These are phyloP conservation scores for Acanthaster planci DNA, from an alignment of 35 echinoderm and acorn worm species.

Conservation along the genomic window DNA sequence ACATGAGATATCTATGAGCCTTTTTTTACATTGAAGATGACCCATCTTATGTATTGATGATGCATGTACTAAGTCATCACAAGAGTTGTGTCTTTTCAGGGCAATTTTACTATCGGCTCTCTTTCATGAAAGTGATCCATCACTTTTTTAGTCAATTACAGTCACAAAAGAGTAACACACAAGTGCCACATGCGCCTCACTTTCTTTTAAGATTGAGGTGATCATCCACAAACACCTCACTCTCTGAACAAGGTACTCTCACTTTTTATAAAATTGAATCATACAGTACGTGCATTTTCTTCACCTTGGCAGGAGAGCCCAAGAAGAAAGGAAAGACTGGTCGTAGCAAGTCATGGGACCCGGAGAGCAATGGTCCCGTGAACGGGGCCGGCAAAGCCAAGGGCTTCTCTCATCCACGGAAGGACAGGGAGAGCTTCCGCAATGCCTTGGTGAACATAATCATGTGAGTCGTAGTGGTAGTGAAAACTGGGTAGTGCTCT, in stretches of 20 bases:
- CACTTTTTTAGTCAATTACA: too few species aligned
- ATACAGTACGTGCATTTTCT: background rate
- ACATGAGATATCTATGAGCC: too few species aligned
- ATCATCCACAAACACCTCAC: background rate
- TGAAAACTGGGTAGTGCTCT: too few species aligned
- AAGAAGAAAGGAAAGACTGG: conserved; percentile 70
- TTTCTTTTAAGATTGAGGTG: too few species aligned
- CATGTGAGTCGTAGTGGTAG: conserved; percentile 87
- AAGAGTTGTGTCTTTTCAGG: too few species aligned
- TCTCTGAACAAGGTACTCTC: background rate
- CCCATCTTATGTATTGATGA: too few species aligned
- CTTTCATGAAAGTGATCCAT: too few species aligned
- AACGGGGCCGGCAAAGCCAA: conserved; percentile 46
- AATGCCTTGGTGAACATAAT: conserved; percentile 99
- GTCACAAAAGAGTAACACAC: too few species aligned
- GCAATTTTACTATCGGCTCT: too few species aligned
- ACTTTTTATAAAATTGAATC: background rate
- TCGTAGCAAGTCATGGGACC: conserved; percentile 78
- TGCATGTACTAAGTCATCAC: too few species aligned
- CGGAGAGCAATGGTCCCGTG: conserved; percentile 64
- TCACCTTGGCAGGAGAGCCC: conserved; percentile 37
- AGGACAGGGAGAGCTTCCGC: conserved; percentile 93
- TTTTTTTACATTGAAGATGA: too few species aligned
- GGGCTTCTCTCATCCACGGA: conserved; percentile 74
- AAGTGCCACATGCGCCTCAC: too few species aligned